A percentile compares a stretch with the other conserved stretches of the same genome.
Evolutionary conservation across 1,140 invertebrate species (phyloP).

Genomic region (Drosophila murphyi): DNA sequence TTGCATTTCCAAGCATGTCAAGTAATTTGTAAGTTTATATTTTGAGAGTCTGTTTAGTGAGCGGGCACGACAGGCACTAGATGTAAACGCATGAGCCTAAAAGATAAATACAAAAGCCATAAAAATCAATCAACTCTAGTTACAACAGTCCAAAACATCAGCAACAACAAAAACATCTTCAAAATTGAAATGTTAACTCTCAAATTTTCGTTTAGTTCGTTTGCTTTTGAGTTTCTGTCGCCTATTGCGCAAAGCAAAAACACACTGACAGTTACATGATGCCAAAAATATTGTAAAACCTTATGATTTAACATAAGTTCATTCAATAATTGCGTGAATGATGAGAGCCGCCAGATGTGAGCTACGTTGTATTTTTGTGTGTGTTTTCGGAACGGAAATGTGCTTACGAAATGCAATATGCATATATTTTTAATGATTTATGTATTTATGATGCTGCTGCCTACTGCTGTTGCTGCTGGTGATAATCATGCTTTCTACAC

Average conservation of each 20-base stretch:
- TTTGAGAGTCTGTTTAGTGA: conserved; percentile 54
- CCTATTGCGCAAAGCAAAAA: conserved; percentile 54
- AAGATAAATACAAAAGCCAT: conserved; percentile 5
- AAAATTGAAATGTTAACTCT: conserved; percentile 71
- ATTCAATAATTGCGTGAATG: conserved; percentile 73
- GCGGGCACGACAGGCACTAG: neutral
- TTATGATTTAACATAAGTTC: conserved; percentile 75
- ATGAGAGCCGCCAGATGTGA: conserved; percentile 39
- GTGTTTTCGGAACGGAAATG: conserved; percentile 40
- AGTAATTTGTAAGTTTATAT: conserved; percentile 69
- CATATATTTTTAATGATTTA: conserved; percentile 45
- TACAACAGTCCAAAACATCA: conserved; percentile 28
- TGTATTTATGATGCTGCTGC: conserved; percentile 25
- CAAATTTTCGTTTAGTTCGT: conserved; percentile 47
- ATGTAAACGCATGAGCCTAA: conserved; percentile 8
- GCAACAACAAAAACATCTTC: conserved; percentile 4
- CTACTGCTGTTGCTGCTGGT: conserved; percentile 31
- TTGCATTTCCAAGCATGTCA: conserved; percentile 57
- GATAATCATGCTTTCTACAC: conserved; percentile 46
- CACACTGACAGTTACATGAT: conserved; percentile 74
- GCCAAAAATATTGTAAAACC: conserved; percentile 64
- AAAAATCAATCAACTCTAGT: conserved; percentile 69
- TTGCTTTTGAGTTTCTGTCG: conserved; percentile 23
- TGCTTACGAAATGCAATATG: conserved; percentile 71
- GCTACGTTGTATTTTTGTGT: conserved; percentile 17